These are phyloP conservation scores for Mechanitis mazaeus DNA, from an alignment of 2,888 invertebrate genomes.

Conservation along the genomic window DNA sequence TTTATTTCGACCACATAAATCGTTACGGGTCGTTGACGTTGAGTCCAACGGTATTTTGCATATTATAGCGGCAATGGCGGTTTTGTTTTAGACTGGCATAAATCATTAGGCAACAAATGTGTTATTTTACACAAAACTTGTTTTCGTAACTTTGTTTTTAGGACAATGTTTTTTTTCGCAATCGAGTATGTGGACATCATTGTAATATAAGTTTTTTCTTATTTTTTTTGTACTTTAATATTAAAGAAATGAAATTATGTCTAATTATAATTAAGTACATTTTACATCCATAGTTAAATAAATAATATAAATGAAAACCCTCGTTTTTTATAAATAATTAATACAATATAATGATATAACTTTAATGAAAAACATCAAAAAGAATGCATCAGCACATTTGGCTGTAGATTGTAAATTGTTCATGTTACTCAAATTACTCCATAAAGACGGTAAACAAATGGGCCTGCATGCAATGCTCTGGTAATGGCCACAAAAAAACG, in stretches of 20 bases:
- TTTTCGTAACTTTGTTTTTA: neutral
- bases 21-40: constrained; percentile 14
- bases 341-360: no score
- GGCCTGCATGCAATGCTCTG: constrained; percentile 16
- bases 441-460: constrained; percentile 23
- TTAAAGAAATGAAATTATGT: no score
- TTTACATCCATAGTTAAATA: no score
- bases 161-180: neutral
- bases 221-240: no score
- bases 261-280: no score
- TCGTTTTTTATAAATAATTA: no score
- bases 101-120: constrained; percentile 8
- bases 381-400: neutral
- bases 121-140: constrained; percentile 13
- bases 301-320: no score
- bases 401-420: neutral
- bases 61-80: constrained; percentile 7
- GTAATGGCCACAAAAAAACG: constrained; percentile 20
- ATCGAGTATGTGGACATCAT: neutral
- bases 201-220: no score
- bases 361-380: no score
- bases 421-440: constrained; percentile 20
- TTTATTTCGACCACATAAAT: constrained; percentile 18
- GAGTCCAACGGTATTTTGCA: constrained; percentile 9
- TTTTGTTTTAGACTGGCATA: constrained; percentile 4